A percentile compares a stretch with the other conserved stretches of the same genome.
phyloP scores from a whole-genome alignment of 2,113 vertebrate genomes.

The Gallinago paraguaiae region DNA sequence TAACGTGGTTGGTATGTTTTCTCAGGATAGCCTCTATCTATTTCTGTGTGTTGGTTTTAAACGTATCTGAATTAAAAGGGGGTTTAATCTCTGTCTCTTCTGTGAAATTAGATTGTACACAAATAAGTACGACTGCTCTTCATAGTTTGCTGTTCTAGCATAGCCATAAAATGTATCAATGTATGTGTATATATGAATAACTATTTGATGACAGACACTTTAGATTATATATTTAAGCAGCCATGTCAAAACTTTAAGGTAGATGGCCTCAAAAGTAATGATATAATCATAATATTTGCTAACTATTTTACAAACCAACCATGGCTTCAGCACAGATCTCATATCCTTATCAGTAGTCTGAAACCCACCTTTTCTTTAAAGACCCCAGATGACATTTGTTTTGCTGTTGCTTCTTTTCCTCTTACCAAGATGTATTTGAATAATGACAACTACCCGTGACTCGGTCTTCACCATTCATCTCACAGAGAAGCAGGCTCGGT shows the following conservation, averaged over 20 bases:
- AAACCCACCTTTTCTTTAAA: conserved; percentile 45
- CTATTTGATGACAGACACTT: conserved; percentile 59
- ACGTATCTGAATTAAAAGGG: conserved; percentile 10
- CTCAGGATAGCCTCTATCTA: conserved; percentile 53
- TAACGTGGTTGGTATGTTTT: conserved; percentile 45
- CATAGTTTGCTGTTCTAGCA: conserved; percentile 66
- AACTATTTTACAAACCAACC: conserved; percentile 24
- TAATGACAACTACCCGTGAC: conserved; percentile 17
- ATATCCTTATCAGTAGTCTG: background rate
- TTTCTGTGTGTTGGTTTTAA: conserved; percentile 59
- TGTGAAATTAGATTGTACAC: conserved; percentile 68
- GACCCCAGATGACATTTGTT: background rate
- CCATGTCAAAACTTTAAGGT: conserved; percentile 60
- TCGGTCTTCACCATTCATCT: background rate
- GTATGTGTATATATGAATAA: conserved; percentile 61
- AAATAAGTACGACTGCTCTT: conserved; percentile 58
- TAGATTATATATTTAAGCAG: conserved; percentile 66
- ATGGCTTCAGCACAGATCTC: conserved; percentile 54
- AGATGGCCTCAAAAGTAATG: conserved; percentile 46
- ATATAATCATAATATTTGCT: conserved; percentile 14
- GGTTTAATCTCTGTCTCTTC: conserved; percentile 59
- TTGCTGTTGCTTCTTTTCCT: conserved; percentile 21
- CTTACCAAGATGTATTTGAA: conserved; percentile 1
- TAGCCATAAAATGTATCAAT: conserved; percentile 67
- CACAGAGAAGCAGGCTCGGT: conserved; percentile 9